Conservation (phyloP, 1,140 invertebrate genomes). For the Riptortus pedestris region DNA sequence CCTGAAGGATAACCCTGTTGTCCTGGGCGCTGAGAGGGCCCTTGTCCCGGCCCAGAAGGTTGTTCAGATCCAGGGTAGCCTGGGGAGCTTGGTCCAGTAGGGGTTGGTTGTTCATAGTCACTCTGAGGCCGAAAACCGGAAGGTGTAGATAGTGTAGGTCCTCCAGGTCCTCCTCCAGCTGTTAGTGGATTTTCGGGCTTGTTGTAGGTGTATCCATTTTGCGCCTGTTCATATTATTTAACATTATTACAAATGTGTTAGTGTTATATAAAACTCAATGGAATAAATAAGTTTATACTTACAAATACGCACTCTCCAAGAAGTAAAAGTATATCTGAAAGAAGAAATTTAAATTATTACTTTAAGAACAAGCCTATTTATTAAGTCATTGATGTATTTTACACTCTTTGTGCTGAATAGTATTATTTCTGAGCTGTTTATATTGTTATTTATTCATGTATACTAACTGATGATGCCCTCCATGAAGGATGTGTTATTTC, state of each 20-base stretch:
- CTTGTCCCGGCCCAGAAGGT: slow-evolving; percentile 30
- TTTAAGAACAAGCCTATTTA: background rate
- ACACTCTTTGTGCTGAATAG: too few species aligned
- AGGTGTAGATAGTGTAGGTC: slow-evolving; percentile 21
- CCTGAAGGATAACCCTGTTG: slow-evolving; percentile 15
- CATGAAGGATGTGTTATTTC: too few species aligned
- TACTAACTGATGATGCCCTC: too few species aligned
- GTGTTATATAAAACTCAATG: too few species aligned
- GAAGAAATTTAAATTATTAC: background rate
- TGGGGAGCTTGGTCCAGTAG: background rate
- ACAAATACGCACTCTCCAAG: background rate
- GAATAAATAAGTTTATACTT: background rate
- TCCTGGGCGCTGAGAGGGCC: slow-evolving; percentile 20
- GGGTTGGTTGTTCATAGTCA: background rate
- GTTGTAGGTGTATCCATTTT: slow-evolving; percentile 46
- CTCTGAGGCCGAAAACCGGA: slow-evolving; percentile 22
- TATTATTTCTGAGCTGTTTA: too few species aligned
- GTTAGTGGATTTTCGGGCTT: slow-evolving; percentile 41
- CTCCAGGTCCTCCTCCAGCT: slow-evolving; percentile 20
- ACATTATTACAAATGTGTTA: background rate
- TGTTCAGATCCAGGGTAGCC: background rate
- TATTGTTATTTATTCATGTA: too few species aligned
- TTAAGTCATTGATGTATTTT: background rate
- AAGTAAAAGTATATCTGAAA: background rate
- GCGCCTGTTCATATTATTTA: slow-evolving; percentile 34